phyloP scores from a whole-genome alignment of 2,888 invertebrate genomes.

The Carpatolechia fugitivella region DNA sequence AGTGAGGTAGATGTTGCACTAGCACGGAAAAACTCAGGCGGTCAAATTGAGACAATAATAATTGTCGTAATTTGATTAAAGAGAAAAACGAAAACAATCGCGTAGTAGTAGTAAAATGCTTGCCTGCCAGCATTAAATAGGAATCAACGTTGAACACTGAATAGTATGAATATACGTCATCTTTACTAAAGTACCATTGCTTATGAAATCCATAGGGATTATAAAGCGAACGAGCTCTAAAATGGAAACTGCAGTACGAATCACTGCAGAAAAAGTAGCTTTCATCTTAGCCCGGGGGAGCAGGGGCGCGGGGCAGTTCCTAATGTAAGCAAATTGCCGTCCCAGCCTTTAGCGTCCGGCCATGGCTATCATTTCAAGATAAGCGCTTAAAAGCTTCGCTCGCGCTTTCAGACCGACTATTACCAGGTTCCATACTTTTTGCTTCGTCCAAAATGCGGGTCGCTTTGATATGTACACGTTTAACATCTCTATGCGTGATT shows the following conservation, averaged over 20 bases:
- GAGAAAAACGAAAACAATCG: too few relatives aligned
- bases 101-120: too few relatives aligned
- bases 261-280: conserved; percentile 43
- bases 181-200: too few relatives aligned
- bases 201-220: too few relatives aligned
- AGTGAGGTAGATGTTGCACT: too few relatives aligned
- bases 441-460: conserved; percentile 26
- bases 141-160: too few relatives aligned
- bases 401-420: conserved; percentile 70
- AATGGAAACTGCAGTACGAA: conserved; percentile 29
- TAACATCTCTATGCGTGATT: conserved; percentile 16
- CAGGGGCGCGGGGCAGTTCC: conserved; percentile 57
- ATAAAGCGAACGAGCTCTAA: background rate
- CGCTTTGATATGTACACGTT: conserved; percentile 20
- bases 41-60: too few relatives aligned
- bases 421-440: conserved; percentile 64
- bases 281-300: conserved; percentile 42
- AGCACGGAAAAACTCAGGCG: too few relatives aligned
- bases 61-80: too few relatives aligned
- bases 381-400: conserved; percentile 78
- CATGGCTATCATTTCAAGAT: conserved; percentile 77
- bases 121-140: too few relatives aligned
- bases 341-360: conserved; percentile 73
- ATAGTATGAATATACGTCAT: too few relatives aligned
- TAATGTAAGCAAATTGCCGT: conserved; percentile 79